Conservation (phyloP, 2,113 vertebrate genomes). For the Balaenoptera acutorostrata region DNA sequence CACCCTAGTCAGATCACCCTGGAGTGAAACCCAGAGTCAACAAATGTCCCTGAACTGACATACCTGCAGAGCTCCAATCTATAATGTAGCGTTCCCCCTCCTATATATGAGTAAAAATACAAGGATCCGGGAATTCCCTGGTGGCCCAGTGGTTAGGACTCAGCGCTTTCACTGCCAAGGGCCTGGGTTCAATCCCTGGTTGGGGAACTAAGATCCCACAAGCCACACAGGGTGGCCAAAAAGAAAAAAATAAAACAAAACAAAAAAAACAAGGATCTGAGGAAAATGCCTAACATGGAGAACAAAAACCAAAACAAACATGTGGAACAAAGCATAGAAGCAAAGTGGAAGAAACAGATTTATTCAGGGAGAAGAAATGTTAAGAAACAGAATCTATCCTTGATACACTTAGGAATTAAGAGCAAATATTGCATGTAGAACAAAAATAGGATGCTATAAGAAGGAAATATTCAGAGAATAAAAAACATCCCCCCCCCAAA, state of each 20-base stretch:
- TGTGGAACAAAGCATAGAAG: not conserved
- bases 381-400: not conserved
- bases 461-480: not conserved
- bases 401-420: not conserved
- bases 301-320: not conserved
- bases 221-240: too few relatives aligned
- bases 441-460: not conserved
- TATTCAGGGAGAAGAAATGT: not conserved
- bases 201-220: too few relatives aligned
- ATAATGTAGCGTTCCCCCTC: not conserved
- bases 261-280: not conserved
- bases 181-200: too few relatives aligned
- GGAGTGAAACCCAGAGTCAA: not conserved
- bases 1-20: not conserved
- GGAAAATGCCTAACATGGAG: not conserved
- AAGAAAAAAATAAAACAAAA: too few relatives aligned
- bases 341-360: not conserved
- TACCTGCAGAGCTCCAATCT: not conserved
- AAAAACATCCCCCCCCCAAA: not conserved
- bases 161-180: too few relatives aligned
- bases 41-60: not conserved
- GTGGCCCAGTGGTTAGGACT: too few relatives aligned
- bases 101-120: not conserved
- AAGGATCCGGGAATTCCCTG: not conserved
- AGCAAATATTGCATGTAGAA: not conserved